A percentile compares a stretch with the other conserved stretches of the same genome.
phyloP scores from a whole-genome alignment of 2,888 invertebrate species.

The Sinhomidia bicolor region DNA sequence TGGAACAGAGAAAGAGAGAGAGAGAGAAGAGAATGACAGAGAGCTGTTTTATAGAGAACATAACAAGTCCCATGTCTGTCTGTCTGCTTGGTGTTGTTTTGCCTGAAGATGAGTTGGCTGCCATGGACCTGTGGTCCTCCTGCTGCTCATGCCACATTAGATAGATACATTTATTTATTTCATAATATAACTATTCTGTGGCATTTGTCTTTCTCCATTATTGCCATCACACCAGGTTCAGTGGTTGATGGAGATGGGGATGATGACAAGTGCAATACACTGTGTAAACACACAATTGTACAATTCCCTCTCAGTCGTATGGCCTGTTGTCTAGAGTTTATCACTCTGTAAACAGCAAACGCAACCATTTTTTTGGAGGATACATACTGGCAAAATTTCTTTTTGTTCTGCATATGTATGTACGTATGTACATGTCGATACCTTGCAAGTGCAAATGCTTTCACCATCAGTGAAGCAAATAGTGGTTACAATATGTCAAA shows the following conservation, averaged over 20 bases:
- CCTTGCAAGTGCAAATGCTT: not conserved
- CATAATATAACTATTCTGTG: not conserved
- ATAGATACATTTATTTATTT: no score
- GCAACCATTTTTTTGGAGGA: no score
- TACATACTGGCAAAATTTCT: no score
- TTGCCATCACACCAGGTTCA: not conserved
- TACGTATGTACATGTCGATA: not conserved
- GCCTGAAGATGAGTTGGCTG: not conserved
- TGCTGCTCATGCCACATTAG: not conserved
- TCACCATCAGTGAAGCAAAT: not conserved
- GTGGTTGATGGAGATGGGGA: not conserved
- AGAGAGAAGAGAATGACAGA: not conserved
- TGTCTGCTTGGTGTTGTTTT: not conserved
- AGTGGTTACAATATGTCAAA: not conserved
- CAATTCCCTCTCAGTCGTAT: not conserved
- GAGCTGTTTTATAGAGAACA: not conserved
- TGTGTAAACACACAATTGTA: conserved; percentile 37
- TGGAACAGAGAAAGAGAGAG: not conserved
- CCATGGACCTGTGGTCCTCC: not conserved
- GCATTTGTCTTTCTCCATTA: not conserved
- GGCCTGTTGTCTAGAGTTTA: not conserved
- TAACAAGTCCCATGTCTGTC: conserved; percentile 13
- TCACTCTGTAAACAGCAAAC: no score
- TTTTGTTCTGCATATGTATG: no score
- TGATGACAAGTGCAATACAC: conserved; percentile 25